Evolutionary conservation across 2,797 vertebrate species (phyloP), one percentile per base, ranked within the genome.

Genomic region (Thunnus albacares): DNA sequence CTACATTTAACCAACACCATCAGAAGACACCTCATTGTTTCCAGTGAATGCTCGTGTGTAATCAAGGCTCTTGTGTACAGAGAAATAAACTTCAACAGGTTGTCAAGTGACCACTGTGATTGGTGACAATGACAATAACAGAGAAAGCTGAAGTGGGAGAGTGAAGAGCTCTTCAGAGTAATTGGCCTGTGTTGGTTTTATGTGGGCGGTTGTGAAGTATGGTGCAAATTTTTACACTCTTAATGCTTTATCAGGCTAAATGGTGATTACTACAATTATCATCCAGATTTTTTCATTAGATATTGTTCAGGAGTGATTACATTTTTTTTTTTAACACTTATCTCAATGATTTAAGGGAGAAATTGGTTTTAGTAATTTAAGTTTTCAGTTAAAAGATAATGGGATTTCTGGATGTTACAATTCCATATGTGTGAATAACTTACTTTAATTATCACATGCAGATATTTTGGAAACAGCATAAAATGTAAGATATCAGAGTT

Each of bases 111-210:
- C 56, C 0, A 24, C 55, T 74, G 69, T 87, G 80, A 83, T 75
- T 87, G 74, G 80, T 89, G 82, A 79, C 74, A 65, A 53, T 78
- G 89, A 82, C 80, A 66, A 72, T 69, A 67, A 74, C 22, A 85
- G 68, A 88, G 75, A 22, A 51, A 77, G 77, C 41, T 86, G 67
- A 75, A 88, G 91, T 91, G 87, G 89, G 81, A 75, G 77, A 63
- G 68, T 89, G 60, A 77, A 90, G 89, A 13, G 38, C 90, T 73
- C 90, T 89, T 78, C 69, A 81, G 4, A 69, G 63, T 91, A 91
- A 90, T 89, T 87, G 82, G 67, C 33, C 74, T 77, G 57, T 76
- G 76, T 73, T 83, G 64, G 56, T 74, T 68, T 49, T 71, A 62
- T 79, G 91, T 91, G 88, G 90, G 86, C 64, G 83, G 73, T 43